Evolutionary conservation across 2,113 vertebrate species (phyloP), one percentile per base, ranked within the genome.

Genomic region (Scophthalmus maximus): DNA sequence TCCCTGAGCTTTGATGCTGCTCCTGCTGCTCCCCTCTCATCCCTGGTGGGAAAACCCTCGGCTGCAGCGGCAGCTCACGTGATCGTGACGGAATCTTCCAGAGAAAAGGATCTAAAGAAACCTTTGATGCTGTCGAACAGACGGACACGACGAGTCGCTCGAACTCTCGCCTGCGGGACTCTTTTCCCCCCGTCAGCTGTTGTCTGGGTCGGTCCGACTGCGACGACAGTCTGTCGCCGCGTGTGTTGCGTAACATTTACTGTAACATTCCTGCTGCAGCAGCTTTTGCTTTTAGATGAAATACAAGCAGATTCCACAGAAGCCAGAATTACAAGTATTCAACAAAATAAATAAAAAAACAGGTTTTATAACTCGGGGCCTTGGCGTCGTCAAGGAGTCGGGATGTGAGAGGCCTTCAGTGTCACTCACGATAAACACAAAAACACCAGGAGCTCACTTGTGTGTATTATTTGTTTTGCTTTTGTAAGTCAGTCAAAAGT

Each of bases 141-240:
- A 70, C 47, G 49, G 57, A 38, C 59, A 8, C 23, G 61, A 66
- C 64, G 49, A 25, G 22, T 20, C 47, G 20, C 50, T 9, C 0
- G 15, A 1, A 12, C 30, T 74, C 23, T 42, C n/a, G 40, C 72
- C 68, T 10, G 65, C 74, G 57, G 76, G 73, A 56, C 23, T 51
- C 67, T 26, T 63, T 26, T n/a, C n/a, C n/a, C n/a, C n/a, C n/a
- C n/a, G 49, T 82, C 83, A 80, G 76, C 79, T 66, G 79, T 68
- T 79, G 78, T 78, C 80, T 78, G 68, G 78, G 87, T 86, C 83
- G 81, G 8, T 81, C 74, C 40, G 23, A 74, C 42, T 40, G 76
- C 71, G 71, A 73, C 75, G 57, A 64, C 83, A 82, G 74, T 81
- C 80, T 83, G 77, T 75, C 52, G 57, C 57, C 79, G 68, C 82